Base-by-base conservation (phyloP, 2,797 vertebrate genomes). In the Miichthys miiuy region DNA sequence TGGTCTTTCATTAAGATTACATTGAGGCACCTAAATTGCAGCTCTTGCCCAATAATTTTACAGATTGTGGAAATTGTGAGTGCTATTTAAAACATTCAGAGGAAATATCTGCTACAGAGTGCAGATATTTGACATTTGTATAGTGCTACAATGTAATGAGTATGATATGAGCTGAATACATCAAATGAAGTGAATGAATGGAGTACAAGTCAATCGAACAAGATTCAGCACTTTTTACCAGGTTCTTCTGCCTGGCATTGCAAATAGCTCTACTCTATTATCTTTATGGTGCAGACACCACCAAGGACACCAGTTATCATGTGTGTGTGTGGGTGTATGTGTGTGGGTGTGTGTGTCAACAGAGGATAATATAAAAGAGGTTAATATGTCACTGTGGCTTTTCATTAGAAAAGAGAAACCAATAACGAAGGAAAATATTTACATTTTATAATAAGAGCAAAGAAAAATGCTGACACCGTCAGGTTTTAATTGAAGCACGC, bases 351-450 rank as follows among this genome's bases (percentile, higher is more conserved):
- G 56, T 58, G 44, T 68, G 75, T 73, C 61, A 70, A 67, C 62
- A 81, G 20, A 64, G 62, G 72, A 84, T 75, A 77, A 79, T 20
- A 13, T 12, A 60, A 75, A 68, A 17, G 20, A 20, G n/a, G 38
- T 55, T 64, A 70, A 85, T 54, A 44, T 73, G 58, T 38, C 60
- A 68, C n/a, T 61, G 42, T 0, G 23, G 5, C 3, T 38, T 70
- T 55, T 21, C 1, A 1, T 5, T 21, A 3, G 16, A 74, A 16
- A 21, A 57, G 48, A 68, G n/a, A 47, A 58, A 66, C 18, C 5
- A 71, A 34, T n/a, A 62, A 73, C 48, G 2, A 44, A 18, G 10
- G 6, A 5, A 23, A 51, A 30, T 27, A 56, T 67, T 57, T 18
- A 46, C 16, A 38, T 8, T 71, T 17, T 30, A 38, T 48, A 23